Evolutionary conservation across 2,113 vertebrate species (phyloP).

Genomic region (Myiozetetes cayanensis): DNA sequence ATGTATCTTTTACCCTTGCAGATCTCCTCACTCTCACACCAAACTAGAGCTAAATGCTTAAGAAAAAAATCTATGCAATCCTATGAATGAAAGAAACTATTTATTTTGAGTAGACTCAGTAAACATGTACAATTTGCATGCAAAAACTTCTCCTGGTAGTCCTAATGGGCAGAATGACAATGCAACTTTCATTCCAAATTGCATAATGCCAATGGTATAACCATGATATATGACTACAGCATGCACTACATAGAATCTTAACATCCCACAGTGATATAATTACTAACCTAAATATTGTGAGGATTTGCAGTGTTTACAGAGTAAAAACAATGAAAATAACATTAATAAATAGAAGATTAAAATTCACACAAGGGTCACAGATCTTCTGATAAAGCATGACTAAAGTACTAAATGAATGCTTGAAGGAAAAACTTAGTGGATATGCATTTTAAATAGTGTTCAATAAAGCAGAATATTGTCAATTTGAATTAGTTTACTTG

Average conservation of each 20-base stretch:
- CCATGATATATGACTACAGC: background rate
- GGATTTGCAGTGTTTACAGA: background rate
- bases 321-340: background rate
- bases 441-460: slow-evolving; percentile 31
- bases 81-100: background rate
- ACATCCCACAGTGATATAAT: background rate
- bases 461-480: slow-evolving; percentile 31
- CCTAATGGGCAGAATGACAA: background rate
- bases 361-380: background rate
- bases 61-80: background rate
- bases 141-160: background rate
- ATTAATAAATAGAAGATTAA: background rate
- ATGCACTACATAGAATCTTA: background rate
- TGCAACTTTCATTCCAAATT: background rate
- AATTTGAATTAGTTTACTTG: slow-evolving; percentile 5
- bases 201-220: background rate
- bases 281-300: background rate
- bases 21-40: background rate
- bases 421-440: slow-evolving; percentile 16
- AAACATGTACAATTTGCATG: background rate
- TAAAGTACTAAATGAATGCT: slow-evolving; percentile 18
- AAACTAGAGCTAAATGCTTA: background rate
- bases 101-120: background rate
- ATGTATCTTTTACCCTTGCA: background rate
- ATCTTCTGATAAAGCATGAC: slow-evolving; percentile 23